These are phyloP conservation scores for Leptinotarsa texana DNA, from an alignment of 1,140 invertebrate species.

Conservation along the genomic window DNA sequence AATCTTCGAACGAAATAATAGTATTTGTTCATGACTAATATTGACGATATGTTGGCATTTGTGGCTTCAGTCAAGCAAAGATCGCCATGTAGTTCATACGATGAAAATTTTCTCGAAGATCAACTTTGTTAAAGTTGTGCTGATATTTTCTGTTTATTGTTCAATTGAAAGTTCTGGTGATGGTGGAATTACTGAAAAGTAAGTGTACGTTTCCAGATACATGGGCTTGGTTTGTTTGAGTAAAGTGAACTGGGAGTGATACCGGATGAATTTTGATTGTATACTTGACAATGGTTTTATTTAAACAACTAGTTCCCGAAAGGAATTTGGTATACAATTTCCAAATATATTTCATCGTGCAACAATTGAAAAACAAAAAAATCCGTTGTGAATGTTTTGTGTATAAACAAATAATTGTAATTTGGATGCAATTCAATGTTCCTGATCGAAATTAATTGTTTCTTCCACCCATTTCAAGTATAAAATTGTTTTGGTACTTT, in stretches of 20 bases:
- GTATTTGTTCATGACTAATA: constrained; percentile 16
- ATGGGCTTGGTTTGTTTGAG: constrained; percentile 13
- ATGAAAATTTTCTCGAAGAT: constrained; percentile 22
- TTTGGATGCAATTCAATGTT: too few species aligned
- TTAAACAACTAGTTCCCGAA: too few species aligned
- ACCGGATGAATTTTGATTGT: too few species aligned
- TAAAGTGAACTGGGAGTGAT: not conserved
- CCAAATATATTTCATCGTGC: too few species aligned
- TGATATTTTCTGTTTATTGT: constrained; percentile 25
- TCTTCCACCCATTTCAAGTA: too few species aligned
- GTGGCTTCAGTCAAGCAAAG: constrained; percentile 25
- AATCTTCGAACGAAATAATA: constrained; percentile 5
- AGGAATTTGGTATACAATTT: too few species aligned
- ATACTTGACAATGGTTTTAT: too few species aligned
- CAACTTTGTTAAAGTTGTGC: constrained; percentile 14
- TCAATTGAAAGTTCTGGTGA: constrained; percentile 20
- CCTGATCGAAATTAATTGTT: too few species aligned
- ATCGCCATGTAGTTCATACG: constrained; percentile 24
- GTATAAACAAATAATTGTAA: too few species aligned
- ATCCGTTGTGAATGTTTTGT: too few species aligned
- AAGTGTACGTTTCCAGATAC: not conserved
- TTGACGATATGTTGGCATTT: constrained; percentile 22
- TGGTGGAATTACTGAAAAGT: not conserved
- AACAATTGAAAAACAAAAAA: too few species aligned
- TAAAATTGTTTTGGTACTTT: too few species aligned